Base-by-base conservation (phyloP, 2,888 invertebrate genomes). In the Acanthosepion esculentum region DNA sequence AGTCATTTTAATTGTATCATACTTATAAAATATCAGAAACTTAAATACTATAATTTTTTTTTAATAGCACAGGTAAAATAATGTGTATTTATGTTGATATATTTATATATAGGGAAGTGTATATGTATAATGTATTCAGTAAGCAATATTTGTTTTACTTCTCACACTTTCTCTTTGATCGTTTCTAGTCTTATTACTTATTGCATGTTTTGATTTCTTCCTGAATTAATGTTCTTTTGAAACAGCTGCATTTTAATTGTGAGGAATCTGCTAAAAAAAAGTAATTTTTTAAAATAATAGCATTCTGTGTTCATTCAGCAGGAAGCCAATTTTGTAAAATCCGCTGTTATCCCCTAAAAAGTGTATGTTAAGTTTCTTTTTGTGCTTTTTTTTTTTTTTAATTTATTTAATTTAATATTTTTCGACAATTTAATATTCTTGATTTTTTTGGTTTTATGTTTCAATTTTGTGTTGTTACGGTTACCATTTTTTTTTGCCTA, bases 201-300 rank as follows among this genome's bases (percentile, higher is more conserved):
- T 78, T n/a, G n/a, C 78, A n/a, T 78, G n/a, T 78, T 78, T 78
- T 78, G 78, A 78, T 78, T 78, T 78, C 78, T n/a, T 78, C n/a
- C 33, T n/a, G 15, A 78, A 78, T 78, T 78, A 78, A 78, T 78
- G 78, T 78, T n/a, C n/a, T 78, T 59, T 78, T 78, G 78, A 78
- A 10, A n/a, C 78, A 78, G n/a, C n/a, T 78, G 78, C 78, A 78
- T 78, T 78, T 78, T 78, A 78, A 78, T 78, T 78, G 78, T 78
- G 78, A 78, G 33, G 78, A 78, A 78, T n/a, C n/a, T n/a, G n/a
- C 78, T 78, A 15, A 12, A 33, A 18, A 78, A n/a, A n/a, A 78
- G 0, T 0, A 10, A 2, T 33, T n/a, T 15, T 33, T 12, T 18
- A 15, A 78, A 78, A 78, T 33, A 78, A 78, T 33, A 15, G 78